Conservation (phyloP, 2,113 vertebrate genomes). For the Hystrix brachyura region DNA sequence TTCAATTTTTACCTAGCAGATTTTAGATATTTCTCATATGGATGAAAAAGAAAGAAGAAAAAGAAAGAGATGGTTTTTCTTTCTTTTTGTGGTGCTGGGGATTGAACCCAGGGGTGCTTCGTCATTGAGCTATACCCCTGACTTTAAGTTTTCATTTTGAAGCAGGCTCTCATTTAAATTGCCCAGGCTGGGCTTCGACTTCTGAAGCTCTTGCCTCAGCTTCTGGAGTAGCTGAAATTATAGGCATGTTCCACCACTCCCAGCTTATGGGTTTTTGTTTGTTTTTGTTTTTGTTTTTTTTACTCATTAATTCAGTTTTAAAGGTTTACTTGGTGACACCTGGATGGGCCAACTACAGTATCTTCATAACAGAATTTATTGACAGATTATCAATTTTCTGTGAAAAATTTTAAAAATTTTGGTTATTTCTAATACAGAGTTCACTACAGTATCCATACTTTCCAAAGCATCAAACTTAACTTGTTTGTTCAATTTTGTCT, state of each 20-base stretch:
- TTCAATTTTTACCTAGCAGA: neutral
- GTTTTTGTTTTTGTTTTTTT: too few relatives aligned
- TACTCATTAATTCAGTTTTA: neutral
- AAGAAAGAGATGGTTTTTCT: neutral
- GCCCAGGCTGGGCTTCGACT: neutral
- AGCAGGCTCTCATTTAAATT: neutral
- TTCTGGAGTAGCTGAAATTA: neutral
- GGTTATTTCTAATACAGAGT: neutral
- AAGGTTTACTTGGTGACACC: neutral
- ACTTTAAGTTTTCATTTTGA: too few relatives aligned
- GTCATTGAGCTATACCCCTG: neutral
- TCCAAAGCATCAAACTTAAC: neutral
- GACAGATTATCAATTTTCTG: neutral
- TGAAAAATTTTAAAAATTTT: neutral
- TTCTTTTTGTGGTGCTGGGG: neutral
- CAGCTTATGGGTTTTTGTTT: too few relatives aligned
- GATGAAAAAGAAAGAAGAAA: too few relatives aligned
- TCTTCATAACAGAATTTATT: neutral
- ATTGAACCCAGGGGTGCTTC: neutral
- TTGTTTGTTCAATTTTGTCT: neutral
- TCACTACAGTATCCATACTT: neutral
- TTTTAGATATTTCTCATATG: neutral
- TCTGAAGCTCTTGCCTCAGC: neutral
- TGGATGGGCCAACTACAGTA: neutral
- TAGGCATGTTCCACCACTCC: neutral